Evolutionary conservation across 2,888 invertebrate genomes (phyloP).

Genomic region (Nomada goodeniana): DNA sequence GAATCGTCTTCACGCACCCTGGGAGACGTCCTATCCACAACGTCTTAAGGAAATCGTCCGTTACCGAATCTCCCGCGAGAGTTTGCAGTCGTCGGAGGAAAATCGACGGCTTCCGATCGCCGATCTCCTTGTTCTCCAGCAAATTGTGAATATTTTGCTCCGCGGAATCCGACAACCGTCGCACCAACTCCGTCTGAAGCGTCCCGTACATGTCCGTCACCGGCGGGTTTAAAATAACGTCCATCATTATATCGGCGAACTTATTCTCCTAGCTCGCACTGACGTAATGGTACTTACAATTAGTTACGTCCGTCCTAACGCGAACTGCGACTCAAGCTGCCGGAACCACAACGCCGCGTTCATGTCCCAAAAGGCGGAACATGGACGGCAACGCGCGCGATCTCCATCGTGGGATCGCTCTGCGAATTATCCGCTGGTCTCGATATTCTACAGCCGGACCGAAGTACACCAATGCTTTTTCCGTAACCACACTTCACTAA

Average conservation of each 20-base stretch:
- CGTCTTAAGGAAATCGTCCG: background rate
- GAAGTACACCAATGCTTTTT: background rate
- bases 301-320: background rate
- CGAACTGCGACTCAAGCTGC: background rate
- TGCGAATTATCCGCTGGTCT: too few relatives aligned
- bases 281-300: constrained; percentile 1
- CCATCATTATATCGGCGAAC: background rate
- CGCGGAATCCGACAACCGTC: background rate
- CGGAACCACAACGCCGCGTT: background rate
- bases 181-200: background rate
- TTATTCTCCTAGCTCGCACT: background rate
- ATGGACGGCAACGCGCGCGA: too few relatives aligned
- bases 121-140: constrained; percentile 1
- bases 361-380: background rate
- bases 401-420: too few relatives aligned
- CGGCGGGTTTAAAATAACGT: background rate
- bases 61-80: background rate
- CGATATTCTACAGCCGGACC: too few relatives aligned
- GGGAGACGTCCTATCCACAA: background rate
- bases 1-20: background rate
- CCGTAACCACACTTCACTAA: background rate
- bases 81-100: background rate
- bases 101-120: background rate
- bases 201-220: background rate
- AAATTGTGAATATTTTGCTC: background rate